Base-by-base conservation (phyloP, 2,113 vertebrate species). In the Mionectes macconnelli region DNA sequence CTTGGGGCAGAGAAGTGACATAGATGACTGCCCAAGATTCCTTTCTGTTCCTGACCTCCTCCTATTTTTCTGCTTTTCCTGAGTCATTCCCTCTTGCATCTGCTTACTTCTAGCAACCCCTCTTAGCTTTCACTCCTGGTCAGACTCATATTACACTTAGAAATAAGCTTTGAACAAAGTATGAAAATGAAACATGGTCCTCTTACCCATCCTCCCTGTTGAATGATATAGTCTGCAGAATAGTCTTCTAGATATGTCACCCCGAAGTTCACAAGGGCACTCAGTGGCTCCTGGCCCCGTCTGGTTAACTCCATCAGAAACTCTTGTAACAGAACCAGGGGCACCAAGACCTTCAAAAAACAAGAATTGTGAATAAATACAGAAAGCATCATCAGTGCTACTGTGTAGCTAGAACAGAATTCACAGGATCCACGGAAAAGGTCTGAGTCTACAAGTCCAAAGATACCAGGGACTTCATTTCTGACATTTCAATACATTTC, bases 121-220 rank as follows among this genome's bases (percentile, higher is more conserved):
- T 87, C 30, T 49, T n/a, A 62, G 24, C 37, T 52, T 64, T 66
- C 35, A 63, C 5, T 68, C 40, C 40, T 66, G 8, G 19, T 56
- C 50, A 53, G 35, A 49, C 8, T 22, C 39, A 19, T n/a, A 63
- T 39, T 50, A 62, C 20, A 12, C 14, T 68, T 31, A 74, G 49
- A 93, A 72, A 45, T 44, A 8, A 76, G 11, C n/a, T 76, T 55
- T 66, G 35, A 73, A 82, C 25, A 44, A 76, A 49, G n/a, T 25
- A 78, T 21, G 31, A 37, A 66, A 63, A 75, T 57, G 21, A 62
- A 83, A 31, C 28, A 21, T 18, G 30, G n/a, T 40, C 6, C 28
- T 84, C 99, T 98, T 98, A 99, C 99, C 99, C 99, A 99, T 98
- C 99, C 99, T 45, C 99, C 99, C 89, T 99, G 99, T 79, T 99